Base-by-base conservation (phyloP, 2,888 invertebrate species). In the Eilema depressum region DNA sequence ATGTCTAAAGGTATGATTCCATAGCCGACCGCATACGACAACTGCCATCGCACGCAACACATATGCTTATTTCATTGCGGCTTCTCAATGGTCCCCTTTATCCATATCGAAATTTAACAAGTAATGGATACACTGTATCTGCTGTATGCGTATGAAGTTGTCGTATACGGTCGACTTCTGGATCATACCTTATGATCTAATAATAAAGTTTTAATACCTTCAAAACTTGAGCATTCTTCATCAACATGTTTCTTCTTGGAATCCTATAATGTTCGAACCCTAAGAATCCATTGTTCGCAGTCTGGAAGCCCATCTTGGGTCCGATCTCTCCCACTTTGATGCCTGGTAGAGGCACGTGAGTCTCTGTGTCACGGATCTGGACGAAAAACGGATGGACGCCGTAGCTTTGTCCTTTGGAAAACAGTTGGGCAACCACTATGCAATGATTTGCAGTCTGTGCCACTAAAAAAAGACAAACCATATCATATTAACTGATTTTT, bases 311-410 rank as follows among this genome's bases (percentile, higher is more conserved):
- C 69, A 99, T 93, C 88, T 99, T 99, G 0, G 98, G 97, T 2
- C 99, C 99, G 80, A 99, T 99, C 92, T 99, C 99, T 2, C 99
- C 99, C 74, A 99, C 96, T 88, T 97, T 97, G 73, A 99, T 97
- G 88, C 98, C 98, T 17, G 97, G 96, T 85, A 99, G 85, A 0
- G 98, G 98, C 88, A 96, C 93, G 86, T 99, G 98, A 0, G 98
- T 98, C 28, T 98, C 97, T 83, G 97, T 96, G 86, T 98, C 97
- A 74, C 99, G 96, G 30, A 99, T 94, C 88, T 98, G 99, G 0
- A 99, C 98, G 82, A 99, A 96, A 89, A 99, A 99, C 0, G 98
- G 97, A 86, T 99, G 99, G 76, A 98, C 96, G 0, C 99, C 99
- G 85, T 97, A 96, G 86, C 97, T 97, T 87, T 97, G 91, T 0